phyloP scores from a whole-genome alignment of 2,888 invertebrate genomes.

The Caenorhabditis macrosperma region DNA sequence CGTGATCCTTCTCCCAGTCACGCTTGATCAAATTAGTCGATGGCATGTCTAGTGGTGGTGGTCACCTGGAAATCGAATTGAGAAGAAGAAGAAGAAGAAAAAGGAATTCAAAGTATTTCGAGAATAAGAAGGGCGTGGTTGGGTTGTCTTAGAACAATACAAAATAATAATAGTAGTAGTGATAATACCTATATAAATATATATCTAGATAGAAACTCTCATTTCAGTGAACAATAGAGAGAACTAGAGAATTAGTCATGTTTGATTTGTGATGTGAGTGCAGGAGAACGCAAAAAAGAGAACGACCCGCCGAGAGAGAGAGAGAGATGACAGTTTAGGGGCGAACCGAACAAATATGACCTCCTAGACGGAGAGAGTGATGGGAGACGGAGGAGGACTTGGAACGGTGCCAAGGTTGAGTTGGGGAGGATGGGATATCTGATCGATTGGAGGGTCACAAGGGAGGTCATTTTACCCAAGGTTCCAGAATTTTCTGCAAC shows the following conservation, averaged over 20 bases:
- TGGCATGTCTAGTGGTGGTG: constrained; percentile 56
- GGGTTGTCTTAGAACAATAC: no score
- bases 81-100: background rate
- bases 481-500: no score
- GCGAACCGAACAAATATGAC: constrained; percentile 45
- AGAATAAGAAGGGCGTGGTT: no score
- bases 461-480: background rate
- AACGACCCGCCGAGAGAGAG: background rate
- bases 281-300: background rate
- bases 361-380: constrained; percentile 23
- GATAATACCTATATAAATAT: no score
- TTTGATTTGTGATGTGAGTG: constrained; percentile 41
- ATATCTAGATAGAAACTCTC: no score
- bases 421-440: background rate
- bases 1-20: constrained; percentile 84
- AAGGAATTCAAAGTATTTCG: background rate
- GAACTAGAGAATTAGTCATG: constrained; percentile 27
- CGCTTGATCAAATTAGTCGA: constrained; percentile 68
- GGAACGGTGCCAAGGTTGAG: constrained; percentile 49
- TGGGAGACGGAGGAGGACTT: constrained; percentile 21
- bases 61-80: constrained; percentile 15
- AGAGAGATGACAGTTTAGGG: constrained; percentile 35
- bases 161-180: no score
- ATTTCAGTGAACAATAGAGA: constrained; percentile 3
- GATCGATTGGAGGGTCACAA: background rate